A percentile compares a stretch with the other conserved stretches of the same genome.
phyloP scores from a whole-genome alignment of 2,113 vertebrate species.

The Gallinago paraguaiae region DNA sequence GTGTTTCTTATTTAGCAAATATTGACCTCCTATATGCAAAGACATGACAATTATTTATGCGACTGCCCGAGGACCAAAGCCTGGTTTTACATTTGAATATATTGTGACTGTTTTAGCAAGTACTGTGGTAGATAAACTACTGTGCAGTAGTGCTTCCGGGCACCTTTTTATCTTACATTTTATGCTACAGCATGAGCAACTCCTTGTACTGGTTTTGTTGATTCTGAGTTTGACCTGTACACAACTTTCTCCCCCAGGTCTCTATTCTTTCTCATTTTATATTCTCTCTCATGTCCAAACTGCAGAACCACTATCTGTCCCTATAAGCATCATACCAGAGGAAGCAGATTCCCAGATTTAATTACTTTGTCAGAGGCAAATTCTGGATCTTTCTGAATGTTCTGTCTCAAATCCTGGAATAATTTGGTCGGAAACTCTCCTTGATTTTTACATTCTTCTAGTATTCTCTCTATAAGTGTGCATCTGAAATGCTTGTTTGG shows the following conservation, averaged over 20 bases:
- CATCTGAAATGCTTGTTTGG: not conserved
- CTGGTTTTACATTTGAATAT: not conserved
- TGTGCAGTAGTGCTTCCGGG: not conserved
- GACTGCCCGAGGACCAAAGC: not conserved
- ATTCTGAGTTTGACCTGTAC: not conserved
- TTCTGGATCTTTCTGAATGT: not conserved
- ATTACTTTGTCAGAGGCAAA: not conserved
- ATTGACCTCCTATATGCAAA: not conserved
- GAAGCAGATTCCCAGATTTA: not conserved
- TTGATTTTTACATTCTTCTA: not conserved
- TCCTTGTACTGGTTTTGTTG: not conserved
- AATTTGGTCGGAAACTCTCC: not conserved
- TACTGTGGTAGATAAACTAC: not conserved
- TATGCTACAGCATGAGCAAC: not conserved
- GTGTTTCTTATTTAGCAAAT: not conserved
- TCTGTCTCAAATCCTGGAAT: not conserved
- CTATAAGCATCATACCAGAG: not conserved
- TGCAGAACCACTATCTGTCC: not conserved
- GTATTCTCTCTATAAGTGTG: not conserved
- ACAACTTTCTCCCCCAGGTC: not conserved
- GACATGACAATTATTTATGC: not conserved
- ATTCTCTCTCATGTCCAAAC: conserved; percentile 1
- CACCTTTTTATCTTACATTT: not conserved
- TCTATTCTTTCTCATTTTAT: conserved; percentile 1
- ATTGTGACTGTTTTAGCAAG: not conserved